Conservation (phyloP, 2,888 invertebrate genomes). For the Stomorhina lunata region DNA sequence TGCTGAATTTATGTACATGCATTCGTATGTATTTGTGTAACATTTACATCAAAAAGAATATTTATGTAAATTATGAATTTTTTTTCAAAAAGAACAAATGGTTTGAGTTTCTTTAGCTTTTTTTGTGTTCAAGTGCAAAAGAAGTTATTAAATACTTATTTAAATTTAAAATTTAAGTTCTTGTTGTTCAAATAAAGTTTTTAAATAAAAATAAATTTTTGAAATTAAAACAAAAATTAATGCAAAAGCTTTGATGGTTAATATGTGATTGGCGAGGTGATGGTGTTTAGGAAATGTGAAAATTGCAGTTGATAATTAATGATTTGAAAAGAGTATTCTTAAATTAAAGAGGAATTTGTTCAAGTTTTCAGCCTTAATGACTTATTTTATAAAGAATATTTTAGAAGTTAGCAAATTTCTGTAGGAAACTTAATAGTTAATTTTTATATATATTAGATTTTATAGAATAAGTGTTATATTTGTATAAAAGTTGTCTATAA, state of each 20-base stretch:
- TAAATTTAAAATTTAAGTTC: neutral
- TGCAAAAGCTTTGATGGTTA: neutral
- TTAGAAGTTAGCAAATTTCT: too few relatives aligned
- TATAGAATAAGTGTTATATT: too few relatives aligned
- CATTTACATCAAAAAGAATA: constrained; percentile 42
- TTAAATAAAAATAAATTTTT: neutral
- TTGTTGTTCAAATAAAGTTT: neutral
- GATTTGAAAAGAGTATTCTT: too few relatives aligned
- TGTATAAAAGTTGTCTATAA: too few relatives aligned
- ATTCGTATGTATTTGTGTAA: constrained; percentile 2
- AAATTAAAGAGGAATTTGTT: too few relatives aligned
- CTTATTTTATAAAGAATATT: too few relatives aligned
- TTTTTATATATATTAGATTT: too few relatives aligned
- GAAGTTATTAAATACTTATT: neutral
- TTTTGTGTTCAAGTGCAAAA: neutral
- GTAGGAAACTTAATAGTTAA: too few relatives aligned
- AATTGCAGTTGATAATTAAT: too few relatives aligned
- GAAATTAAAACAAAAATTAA: neutral
- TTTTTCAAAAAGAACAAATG: neutral
- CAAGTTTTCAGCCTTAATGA: too few relatives aligned
- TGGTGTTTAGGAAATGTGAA: too few relatives aligned
- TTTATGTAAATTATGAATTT: neutral
- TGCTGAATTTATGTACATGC: constrained; percentile 61
- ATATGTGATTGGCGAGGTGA: neutral
- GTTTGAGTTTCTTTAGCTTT: neutral